Percentiles rank a stretch among this genome's conserved stretches.
phyloP scores from a whole-genome alignment of 2,797 vertebrate species.

The Botia kubotai region DNA sequence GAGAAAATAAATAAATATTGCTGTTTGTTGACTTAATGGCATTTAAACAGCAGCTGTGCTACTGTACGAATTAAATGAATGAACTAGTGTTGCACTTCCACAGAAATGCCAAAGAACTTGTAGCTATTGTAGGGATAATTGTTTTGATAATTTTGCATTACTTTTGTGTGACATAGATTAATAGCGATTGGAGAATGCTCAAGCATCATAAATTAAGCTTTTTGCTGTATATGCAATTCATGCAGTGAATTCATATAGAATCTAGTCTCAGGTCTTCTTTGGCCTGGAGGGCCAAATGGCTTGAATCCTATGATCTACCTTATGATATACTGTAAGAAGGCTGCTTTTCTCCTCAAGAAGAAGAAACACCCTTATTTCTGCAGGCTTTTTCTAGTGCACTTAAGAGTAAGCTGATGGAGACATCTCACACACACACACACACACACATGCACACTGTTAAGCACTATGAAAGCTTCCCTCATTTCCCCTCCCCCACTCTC shows the following conservation, averaged over 20 bases:
- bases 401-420: slow-evolving; percentile 50
- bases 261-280: not conserved
- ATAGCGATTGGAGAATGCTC: not conserved
- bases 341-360: slow-evolving; percentile 14
- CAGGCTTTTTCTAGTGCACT: slow-evolving; percentile 49
- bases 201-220: not conserved
- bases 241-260: not conserved
- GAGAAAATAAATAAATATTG: slow-evolving; percentile 46
- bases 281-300: not conserved
- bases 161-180: not conserved
- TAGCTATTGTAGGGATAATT: slow-evolving; percentile 31
- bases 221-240: not conserved
- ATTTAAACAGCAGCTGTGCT: slow-evolving; percentile 14
- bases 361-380: slow-evolving; percentile 16
- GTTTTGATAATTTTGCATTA: not conserved
- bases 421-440: slow-evolving; percentile 36
- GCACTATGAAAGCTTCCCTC: slow-evolving; percentile 56
- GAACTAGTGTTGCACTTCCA: not conserved
- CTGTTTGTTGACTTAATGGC: not conserved
- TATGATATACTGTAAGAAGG: slow-evolving; percentile 6
- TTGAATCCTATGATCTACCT: not conserved
- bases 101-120: slow-evolving; percentile 3
- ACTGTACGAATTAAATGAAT: slow-evolving; percentile 15
- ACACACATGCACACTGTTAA: slow-evolving; percentile 46
- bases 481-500: slow-evolving; percentile 29